phyloP scores from a whole-genome alignment of 2,797 vertebrate species.

The Pantherophis vulpinus region DNA sequence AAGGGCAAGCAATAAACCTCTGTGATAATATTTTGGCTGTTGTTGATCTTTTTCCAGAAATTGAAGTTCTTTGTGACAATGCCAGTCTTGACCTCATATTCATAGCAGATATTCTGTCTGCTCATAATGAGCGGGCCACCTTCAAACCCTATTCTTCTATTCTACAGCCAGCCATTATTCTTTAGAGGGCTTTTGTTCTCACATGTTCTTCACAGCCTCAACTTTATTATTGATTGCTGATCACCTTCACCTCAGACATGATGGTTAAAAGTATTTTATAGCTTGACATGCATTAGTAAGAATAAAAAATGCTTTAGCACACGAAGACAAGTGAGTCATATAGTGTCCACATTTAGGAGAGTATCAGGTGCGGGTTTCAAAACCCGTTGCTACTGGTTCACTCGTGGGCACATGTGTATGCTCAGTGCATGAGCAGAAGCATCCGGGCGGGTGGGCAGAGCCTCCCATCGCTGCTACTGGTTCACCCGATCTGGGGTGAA shows the following conservation, averaged over 20 bases:
- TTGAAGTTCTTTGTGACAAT: slow-evolving; percentile 48
- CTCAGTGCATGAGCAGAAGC: too few relatives aligned
- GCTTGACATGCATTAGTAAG: slow-evolving; percentile 8
- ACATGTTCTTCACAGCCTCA: neutral
- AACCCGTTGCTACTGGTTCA: too few relatives aligned
- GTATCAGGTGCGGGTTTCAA: neutral
- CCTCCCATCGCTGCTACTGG: too few relatives aligned
- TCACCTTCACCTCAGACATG: slow-evolving; percentile 33
- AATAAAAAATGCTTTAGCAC: neutral
- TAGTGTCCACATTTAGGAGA: neutral
- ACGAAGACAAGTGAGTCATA: neutral
- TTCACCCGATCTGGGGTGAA: too few relatives aligned
- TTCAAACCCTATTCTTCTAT: slow-evolving; percentile 13
- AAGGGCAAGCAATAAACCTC: slow-evolving; percentile 55
- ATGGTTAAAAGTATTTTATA: slow-evolving; percentile 31
- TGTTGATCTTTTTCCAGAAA: slow-evolving; percentile 61
- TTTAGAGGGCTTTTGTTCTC: neutral
- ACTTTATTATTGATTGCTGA: slow-evolving; percentile 46
- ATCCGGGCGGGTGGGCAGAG: too few relatives aligned
- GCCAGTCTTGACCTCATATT: slow-evolving; percentile 51
- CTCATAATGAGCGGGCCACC: slow-evolving; percentile 38
- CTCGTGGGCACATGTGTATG: too few relatives aligned
- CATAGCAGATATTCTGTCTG: slow-evolving; percentile 16
- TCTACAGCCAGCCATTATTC: slow-evolving; percentile 38
- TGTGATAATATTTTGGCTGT: slow-evolving; percentile 40